These are phyloP conservation scores for Phytoseiulus persimilis DNA, from an alignment of 2,888 invertebrate species.

Conservation along the genomic window DNA sequence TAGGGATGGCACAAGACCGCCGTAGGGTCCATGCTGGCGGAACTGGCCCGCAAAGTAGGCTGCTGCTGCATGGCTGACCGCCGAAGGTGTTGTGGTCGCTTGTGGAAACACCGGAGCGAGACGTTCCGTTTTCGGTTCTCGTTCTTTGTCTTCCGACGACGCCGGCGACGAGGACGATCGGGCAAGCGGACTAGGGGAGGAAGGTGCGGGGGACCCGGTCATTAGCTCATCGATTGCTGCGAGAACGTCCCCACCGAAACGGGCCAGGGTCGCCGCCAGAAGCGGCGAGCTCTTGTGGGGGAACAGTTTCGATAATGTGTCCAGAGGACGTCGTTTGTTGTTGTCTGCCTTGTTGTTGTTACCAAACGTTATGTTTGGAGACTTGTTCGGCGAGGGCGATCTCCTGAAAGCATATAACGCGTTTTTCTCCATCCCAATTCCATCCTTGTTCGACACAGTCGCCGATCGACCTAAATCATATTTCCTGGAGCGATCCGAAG, in stretches of 20 bases:
- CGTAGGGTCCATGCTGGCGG: constrained; percentile 10
- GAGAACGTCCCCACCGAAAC: constrained; percentile 7
- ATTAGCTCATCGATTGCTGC: constrained; percentile 32
- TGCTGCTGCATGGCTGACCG: constrained; percentile 33
- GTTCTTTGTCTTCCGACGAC: constrained; percentile 24
- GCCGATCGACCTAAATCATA: no score
- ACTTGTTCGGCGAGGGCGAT: constrained; percentile 22
- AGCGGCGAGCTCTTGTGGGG: neutral
- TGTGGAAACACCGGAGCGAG: neutral
- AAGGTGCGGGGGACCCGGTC: constrained; percentile 14
- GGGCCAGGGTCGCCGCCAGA: neutral
- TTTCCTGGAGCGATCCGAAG: no score
- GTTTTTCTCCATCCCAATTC: neutral
- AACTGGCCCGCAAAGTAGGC: constrained; percentile 27
- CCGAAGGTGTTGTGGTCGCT: neutral
- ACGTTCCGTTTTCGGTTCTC: neutral
- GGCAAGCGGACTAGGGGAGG: constrained; percentile 22
- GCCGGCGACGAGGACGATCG: constrained; percentile 29
- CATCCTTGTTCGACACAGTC: no score
- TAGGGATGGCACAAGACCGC: neutral
- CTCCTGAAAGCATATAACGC: neutral
- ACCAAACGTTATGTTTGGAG: neutral
- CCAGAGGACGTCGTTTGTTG: constrained; percentile 31
- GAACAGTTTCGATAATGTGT: constrained; percentile 25
- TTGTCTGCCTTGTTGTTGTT: constrained; percentile 12